A percentile compares a stretch with the other conserved stretches of the same genome.
Evolutionary conservation across 2,888 invertebrate species (phyloP).

Genomic region (Drosophila macrothrix): DNA sequence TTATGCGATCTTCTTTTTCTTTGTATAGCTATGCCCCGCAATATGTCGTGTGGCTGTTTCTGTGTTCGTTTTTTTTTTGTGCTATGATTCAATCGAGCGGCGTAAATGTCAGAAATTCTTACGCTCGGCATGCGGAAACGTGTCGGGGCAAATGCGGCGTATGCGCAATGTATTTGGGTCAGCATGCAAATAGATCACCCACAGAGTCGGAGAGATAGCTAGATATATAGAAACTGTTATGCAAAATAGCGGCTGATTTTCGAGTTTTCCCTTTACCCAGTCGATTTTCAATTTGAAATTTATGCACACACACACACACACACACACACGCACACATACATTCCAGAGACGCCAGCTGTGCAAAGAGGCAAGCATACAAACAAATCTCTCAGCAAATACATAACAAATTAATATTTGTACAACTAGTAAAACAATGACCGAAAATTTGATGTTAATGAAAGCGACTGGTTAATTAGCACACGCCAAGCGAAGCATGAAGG

Average conservation of each 20-base stretch:
- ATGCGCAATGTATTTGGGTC: slow-evolving; percentile 60
- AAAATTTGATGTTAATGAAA: slow-evolving; percentile 38
- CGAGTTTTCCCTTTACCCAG: slow-evolving; percentile 25
- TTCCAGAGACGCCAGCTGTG: slow-evolving; percentile 46
- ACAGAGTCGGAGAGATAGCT: slow-evolving; percentile 28
- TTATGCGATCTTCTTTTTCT: slow-evolving; percentile 36
- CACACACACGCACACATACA: background rate
- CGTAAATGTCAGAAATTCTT: slow-evolving; percentile 61
- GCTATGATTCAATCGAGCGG: slow-evolving; percentile 44
- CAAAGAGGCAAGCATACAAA: slow-evolving; percentile 16
- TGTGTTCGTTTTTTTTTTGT: background rate
- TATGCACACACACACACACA: slow-evolving; percentile 24
- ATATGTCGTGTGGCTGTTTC: slow-evolving; percentile 8
- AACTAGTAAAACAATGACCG: slow-evolving; percentile 34
- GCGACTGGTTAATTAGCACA: slow-evolving; percentile 46
- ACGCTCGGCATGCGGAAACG: slow-evolving; percentile 57
- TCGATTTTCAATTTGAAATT: slow-evolving; percentile 35
- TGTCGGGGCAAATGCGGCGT: slow-evolving; percentile 47
- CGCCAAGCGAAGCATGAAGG: slow-evolving; percentile 39
- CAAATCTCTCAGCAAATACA: slow-evolving; percentile 38
- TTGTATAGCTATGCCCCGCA: slow-evolving; percentile 16
- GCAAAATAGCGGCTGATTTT: slow-evolving; percentile 17
- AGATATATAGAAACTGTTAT: slow-evolving; percentile 13
- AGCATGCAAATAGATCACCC: slow-evolving; percentile 61
- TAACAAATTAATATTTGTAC: slow-evolving; percentile 49